Evolutionary conservation across 2,113 vertebrate species (phyloP).

Genomic region (Acrocephalus kingi): DNA sequence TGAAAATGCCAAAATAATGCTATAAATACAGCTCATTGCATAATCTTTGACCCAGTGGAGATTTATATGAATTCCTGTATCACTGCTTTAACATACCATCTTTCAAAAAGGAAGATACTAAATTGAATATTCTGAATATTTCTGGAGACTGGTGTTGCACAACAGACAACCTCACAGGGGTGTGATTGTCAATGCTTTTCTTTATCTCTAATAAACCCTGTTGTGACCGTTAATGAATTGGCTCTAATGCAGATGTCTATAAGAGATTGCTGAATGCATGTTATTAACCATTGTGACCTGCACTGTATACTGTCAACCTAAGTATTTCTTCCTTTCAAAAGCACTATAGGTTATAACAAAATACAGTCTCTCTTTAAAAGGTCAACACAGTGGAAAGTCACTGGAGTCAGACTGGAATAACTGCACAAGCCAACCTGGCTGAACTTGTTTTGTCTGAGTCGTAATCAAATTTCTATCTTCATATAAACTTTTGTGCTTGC

Average conservation of each 20-base stretch:
- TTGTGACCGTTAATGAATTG: neutral
- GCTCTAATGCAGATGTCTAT: neutral
- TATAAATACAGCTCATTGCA: neutral
- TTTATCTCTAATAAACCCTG: neutral
- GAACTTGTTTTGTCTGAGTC: slow-evolving; percentile 73
- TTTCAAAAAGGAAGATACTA: neutral
- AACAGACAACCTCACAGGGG: neutral
- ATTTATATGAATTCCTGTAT: neutral
- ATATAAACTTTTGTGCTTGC: slow-evolving; percentile 73
- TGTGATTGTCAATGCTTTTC: neutral
- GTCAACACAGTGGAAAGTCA: slow-evolving; percentile 44
- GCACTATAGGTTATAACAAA: slow-evolving; percentile 2
- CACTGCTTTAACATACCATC: neutral
- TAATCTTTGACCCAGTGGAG: neutral
- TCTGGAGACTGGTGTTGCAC: neutral
- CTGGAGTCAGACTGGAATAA: slow-evolving; percentile 30
- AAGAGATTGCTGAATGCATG: neutral
- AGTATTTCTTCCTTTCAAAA: slow-evolving; percentile 43
- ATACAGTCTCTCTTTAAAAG: neutral
- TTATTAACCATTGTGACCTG: neutral
- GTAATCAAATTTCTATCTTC: slow-evolving; percentile 73
- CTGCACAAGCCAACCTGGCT: slow-evolving; percentile 59
- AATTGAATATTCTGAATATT: neutral
- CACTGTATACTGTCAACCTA: neutral
- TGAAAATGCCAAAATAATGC: neutral